These are phyloP conservation scores for Magallana ariakensis DNA, from an alignment of 1,140 invertebrate genomes.

Conservation along the genomic window DNA sequence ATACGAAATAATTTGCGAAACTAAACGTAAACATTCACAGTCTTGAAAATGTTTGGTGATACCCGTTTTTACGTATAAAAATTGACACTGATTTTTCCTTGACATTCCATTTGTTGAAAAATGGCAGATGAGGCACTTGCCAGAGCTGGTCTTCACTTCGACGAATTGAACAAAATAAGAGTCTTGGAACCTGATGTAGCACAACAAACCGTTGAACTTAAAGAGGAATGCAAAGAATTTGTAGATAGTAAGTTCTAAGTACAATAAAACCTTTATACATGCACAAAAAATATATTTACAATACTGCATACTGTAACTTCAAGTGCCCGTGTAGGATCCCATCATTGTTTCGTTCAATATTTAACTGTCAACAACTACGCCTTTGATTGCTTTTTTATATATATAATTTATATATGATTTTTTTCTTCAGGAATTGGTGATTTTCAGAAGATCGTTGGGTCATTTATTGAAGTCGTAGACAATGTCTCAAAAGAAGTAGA, in stretches of 20 bases:
- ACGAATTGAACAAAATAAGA: conserved; percentile 91
- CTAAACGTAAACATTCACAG: background rate
- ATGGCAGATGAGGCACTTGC: conserved; percentile 87
- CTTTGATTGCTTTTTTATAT: too few species aligned
- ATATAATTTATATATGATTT: conserved; percentile 17
- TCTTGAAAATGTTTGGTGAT: background rate
- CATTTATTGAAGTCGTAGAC: conserved; percentile 87
- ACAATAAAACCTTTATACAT: too few species aligned
- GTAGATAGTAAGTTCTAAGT: conserved; percentile 90
- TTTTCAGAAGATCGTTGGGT: conserved; percentile 88
- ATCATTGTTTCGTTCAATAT: too few species aligned
- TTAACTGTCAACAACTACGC: too few species aligned
- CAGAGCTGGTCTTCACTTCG: conserved; percentile 89
- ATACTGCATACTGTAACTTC: too few species aligned
- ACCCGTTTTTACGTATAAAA: background rate
- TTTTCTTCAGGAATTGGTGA: conserved; percentile 86
- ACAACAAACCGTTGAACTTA: conserved; percentile 88
- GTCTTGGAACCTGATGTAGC: conserved; percentile 89
- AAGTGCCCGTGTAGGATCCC: too few species aligned
- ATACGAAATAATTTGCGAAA: background rate
- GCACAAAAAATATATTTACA: too few species aligned
- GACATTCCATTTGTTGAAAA: conserved; percentile 64
- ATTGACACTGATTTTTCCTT: conserved; percentile 45
- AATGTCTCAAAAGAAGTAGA: conserved; percentile 89
- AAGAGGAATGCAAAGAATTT: conserved; percentile 91